Evolutionary conservation across 2,888 invertebrate species (phyloP), one percentile per base, ranked within the genome.

Genomic region (Chrysina gloriosa): DNA sequence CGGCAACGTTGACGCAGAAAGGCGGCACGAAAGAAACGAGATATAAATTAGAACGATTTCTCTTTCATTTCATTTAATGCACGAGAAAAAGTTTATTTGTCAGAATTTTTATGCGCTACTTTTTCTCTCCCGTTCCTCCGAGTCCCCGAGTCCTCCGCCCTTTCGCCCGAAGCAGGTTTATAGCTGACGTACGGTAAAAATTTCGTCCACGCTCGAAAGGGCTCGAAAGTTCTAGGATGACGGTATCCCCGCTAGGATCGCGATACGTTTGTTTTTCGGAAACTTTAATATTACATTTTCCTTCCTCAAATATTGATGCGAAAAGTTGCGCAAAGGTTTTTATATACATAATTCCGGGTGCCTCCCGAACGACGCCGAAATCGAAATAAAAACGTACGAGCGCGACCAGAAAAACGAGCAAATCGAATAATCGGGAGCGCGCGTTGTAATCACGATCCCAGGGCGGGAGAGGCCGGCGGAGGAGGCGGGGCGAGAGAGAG

Each of bases 231-330:
- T 58, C 42, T 25, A 11, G 25, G 14, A 23, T 19, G n/a, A 19
- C 36, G 39, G 19, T 7, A 52, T 34, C 9, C 27, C 29, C 29
- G 14, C 61, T 23, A 14, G 58, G 65, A 36, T 61, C 61, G 65
- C 61, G 69, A 69, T 69, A 69, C 56, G 64, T 69, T 65, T 69
- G 69, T 69, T 69, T 69, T 69, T 58, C 39, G 31, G 27, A 65
- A 69, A 69, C 69, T 69, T 69, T 58, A 65, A 69, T 69, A 69
- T 69, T 69, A 65, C 69, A 65, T 65, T 69, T 69, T 69, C 69
- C 61, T 47, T n/a, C n/a, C 50, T 65, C 69, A 69, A 69, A 69
- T 69, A 69, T 69, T 69, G 69, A 69, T 69, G 69, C 61, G 69
- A 69, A 69, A 69, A 69, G 65, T 69, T 69, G 50, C 69, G 42